These are phyloP conservation scores for Tholera decimalis DNA, from an alignment of 2,888 invertebrate genomes.

Conservation along the genomic window DNA sequence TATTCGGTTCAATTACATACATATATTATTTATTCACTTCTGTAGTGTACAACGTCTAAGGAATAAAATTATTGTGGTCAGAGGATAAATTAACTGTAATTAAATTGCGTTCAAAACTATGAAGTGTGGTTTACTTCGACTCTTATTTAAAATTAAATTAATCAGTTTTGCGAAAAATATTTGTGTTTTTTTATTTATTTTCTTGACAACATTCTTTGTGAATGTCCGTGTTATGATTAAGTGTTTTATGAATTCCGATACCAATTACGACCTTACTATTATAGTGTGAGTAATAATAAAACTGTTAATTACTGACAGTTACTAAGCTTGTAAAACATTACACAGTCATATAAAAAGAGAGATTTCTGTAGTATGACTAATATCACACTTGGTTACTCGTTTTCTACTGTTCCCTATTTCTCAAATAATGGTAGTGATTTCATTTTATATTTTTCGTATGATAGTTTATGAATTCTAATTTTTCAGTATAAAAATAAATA, in stretches of 20 bases:
- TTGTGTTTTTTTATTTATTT: constrained; percentile 21
- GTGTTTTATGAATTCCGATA: constrained; percentile 21
- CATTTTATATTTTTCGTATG: not conserved
- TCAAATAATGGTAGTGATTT: not conserved
- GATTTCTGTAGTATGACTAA: not conserved
- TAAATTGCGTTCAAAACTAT: constrained; percentile 6
- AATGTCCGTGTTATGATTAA: constrained; percentile 31
- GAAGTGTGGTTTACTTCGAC: constrained; percentile 15
- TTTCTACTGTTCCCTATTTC: not conserved
- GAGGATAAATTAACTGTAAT: constrained; percentile 8
- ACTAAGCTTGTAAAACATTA: not conserved
- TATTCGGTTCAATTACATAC: constrained; percentile 3
- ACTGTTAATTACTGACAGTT: constrained; percentile 22
- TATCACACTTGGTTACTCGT: not conserved
- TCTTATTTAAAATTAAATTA: constrained; percentile 28
- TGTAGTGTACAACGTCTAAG: not conserved
- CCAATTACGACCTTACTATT: not conserved
- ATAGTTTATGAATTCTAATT: too few relatives aligned
- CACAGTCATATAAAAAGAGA: not conserved
- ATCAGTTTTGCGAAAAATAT: constrained; percentile 16
- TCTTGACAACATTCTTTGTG: constrained; percentile 10
- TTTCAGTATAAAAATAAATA: too few relatives aligned
- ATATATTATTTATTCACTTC: not conserved
- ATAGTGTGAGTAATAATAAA: constrained; percentile 20
- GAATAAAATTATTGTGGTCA: constrained; percentile 7